Conservation (phyloP, 2,113 vertebrate genomes). For the Toxostoma redivivum region DNA sequence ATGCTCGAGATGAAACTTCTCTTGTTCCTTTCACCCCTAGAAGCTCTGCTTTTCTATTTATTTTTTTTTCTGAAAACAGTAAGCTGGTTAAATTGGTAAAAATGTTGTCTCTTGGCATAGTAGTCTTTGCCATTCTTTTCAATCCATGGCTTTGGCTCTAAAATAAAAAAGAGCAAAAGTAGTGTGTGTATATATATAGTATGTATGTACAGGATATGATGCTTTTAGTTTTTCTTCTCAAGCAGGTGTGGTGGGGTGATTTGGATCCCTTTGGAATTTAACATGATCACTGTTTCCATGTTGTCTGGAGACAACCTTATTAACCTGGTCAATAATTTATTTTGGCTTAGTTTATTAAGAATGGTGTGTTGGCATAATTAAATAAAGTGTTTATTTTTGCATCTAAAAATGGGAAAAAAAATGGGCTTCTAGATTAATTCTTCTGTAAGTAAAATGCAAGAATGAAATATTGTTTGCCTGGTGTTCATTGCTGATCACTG, state of each 20-base stretch:
- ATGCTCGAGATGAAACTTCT: background rate
- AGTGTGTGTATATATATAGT: background rate
- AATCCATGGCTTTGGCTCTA: background rate
- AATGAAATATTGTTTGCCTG: background rate
- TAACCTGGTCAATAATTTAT: background rate
- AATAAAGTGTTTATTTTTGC: background rate
- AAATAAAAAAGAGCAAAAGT: background rate
- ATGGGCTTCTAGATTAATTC: background rate
- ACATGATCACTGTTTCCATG: rapidly evolving
- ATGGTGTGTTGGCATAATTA: background rate
- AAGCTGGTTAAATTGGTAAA: background rate
- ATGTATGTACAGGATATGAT: background rate
- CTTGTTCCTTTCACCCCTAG: background rate
- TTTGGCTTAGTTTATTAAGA: background rate
- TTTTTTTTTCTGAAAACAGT: background rate
- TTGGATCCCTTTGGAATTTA: background rate
- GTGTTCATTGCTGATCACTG: background rate
- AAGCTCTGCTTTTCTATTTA: background rate
- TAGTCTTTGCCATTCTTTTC: background rate
- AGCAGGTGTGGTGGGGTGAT: background rate
- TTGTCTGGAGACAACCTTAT: background rate
- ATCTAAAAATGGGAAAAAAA: background rate
- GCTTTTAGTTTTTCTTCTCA: background rate
- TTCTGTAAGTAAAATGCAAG: background rate
- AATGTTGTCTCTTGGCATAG: background rate